A percentile compares a stretch with the other conserved stretches of the same genome.
Conservation (phyloP, 1,140 invertebrate genomes). For the Anoplolepis gracilipes region DNA sequence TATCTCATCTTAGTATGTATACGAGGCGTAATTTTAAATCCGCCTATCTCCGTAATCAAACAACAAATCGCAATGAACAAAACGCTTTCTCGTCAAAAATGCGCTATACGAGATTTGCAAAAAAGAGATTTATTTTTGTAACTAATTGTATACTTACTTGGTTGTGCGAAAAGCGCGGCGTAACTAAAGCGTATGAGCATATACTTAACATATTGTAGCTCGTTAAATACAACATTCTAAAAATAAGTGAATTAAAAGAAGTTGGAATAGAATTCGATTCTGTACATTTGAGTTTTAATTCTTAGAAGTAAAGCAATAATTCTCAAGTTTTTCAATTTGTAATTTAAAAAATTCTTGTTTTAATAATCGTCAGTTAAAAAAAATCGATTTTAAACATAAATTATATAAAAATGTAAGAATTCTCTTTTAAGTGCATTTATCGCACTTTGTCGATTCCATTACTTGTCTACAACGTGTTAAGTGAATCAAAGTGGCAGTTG, state of each 20-base stretch:
- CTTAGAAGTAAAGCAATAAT: background rate
- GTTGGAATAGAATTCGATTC: background rate
- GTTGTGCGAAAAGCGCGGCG: conserved; percentile 74
- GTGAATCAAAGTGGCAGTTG: conserved; percentile 22
- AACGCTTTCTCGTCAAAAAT: conserved; percentile 53
- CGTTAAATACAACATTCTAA: conserved; percentile 17
- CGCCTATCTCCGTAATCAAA: conserved; percentile 39
- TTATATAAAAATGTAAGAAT: background rate
- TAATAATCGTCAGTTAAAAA: background rate
- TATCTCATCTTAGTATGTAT: background rate
- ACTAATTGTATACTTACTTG: conserved; percentile 81
- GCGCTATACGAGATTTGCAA: conserved; percentile 64
- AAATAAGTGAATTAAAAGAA: background rate
- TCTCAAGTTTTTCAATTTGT: background rate
- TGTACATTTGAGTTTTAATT: background rate
- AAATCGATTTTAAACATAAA: background rate
- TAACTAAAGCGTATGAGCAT: background rate
- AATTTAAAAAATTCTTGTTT: conserved; percentile 9
- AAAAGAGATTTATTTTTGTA: conserved; percentile 84
- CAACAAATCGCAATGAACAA: conserved; percentile 23
- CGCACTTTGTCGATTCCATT: conserved; percentile 3
- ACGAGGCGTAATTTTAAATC: background rate
- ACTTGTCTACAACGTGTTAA: conserved; percentile 55
- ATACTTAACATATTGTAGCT: conserved; percentile 60
- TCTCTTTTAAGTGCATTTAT: background rate